Percentiles rank a stretch among this genome's conserved stretches.
phyloP scores from a whole-genome alignment of 2,888 invertebrate genomes.

The Rhogogaster chlorosoma region DNA sequence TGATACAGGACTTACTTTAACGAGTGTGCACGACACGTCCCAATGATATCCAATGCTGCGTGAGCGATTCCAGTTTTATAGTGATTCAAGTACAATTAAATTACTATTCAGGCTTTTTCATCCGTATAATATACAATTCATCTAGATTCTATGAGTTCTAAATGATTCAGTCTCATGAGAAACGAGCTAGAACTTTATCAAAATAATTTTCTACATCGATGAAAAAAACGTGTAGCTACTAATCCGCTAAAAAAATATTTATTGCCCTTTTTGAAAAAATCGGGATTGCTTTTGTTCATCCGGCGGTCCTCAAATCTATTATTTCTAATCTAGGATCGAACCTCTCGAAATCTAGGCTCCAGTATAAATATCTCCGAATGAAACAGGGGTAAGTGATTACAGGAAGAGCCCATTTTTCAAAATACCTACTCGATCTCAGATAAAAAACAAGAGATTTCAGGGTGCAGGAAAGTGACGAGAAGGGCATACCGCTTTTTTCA shows the following conservation, averaged over 20 bases:
- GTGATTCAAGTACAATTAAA: conserved; percentile 23
- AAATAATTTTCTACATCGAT: not conserved
- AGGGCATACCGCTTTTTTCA: not conserved
- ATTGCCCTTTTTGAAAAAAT: not conserved
- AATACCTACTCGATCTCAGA: not conserved
- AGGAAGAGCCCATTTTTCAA: not conserved
- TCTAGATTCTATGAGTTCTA: not conserved
- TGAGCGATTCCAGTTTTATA: conserved; percentile 45
- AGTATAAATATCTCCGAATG: not conserved
- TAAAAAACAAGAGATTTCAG: not conserved
- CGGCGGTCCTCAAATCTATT: not conserved
- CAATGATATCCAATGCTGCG: conserved; percentile 48
- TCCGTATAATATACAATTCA: not conserved
- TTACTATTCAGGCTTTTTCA: not conserved
- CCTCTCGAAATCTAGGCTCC: not conserved
- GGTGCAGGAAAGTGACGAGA: not conserved
- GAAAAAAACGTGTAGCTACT: not conserved
- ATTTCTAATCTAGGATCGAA: not conserved
- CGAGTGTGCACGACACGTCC: conserved; percentile 40
- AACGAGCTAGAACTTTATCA: not conserved
- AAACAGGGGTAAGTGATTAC: not conserved
- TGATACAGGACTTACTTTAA: conserved; percentile 42
- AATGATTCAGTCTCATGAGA: not conserved
- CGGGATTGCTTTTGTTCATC: no score
- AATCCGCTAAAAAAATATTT: not conserved